Percentiles rank a stretch among this genome's conserved stretches.
phyloP scores from a whole-genome alignment of 2,797 vertebrate species.

The Myripristis murdjan region DNA sequence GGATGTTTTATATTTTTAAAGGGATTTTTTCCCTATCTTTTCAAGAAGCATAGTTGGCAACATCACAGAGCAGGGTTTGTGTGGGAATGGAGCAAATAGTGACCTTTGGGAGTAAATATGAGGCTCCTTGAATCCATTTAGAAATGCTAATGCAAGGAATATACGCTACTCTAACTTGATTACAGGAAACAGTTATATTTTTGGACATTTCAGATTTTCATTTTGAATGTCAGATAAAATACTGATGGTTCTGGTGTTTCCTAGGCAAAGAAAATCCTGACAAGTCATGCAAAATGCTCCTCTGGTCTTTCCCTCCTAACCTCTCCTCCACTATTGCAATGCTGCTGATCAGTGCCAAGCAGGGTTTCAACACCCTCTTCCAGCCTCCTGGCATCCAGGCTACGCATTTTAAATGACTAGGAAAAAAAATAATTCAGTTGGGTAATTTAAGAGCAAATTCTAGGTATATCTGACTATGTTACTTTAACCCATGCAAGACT shows the following conservation, averaged over 20 bases:
- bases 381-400: background rate
- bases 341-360: constrained; percentile 2
- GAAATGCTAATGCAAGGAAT: background rate
- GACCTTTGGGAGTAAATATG: background rate
- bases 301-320: background rate
- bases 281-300: background rate
- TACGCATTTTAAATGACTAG: background rate
- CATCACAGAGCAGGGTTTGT: background rate
- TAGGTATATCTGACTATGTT: background rate
- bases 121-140: background rate
- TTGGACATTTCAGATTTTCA: background rate
- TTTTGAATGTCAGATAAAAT: background rate
- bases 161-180: too few species aligned
- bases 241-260: background rate
- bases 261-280: constrained; percentile 2
- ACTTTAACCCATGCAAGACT: background rate
- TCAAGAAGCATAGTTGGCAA: background rate
- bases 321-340: constrained; percentile 14
- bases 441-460: background rate
- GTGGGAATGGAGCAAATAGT: background rate
- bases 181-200: background rate
- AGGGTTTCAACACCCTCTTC: constrained; percentile 9
- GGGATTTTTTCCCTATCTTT: background rate
- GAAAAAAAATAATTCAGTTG: background rate
- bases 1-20: constrained; percentile 10